Evolutionary conservation across 2,797 vertebrate species (phyloP), one percentile per base, ranked within the genome.

Genomic region (Sebastes jordani): DNA sequence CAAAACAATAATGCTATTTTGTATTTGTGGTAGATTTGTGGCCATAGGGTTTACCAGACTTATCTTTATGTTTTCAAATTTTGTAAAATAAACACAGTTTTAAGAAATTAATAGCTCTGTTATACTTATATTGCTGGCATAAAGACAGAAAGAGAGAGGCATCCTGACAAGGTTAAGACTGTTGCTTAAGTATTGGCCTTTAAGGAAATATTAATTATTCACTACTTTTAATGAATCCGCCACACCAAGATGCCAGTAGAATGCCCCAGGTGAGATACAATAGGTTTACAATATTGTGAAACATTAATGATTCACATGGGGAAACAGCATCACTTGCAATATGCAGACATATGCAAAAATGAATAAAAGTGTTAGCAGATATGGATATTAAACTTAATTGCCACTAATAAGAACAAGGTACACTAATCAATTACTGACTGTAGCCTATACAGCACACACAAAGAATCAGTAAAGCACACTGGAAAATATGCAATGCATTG

Each of bases 121-220:
- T 22, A 20, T 6, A 49, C 2, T 55, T 23, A 55, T 38, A 58
- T 27, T 7, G 10, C 42, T 77, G 56, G 25, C 13, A 71, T 11
- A 22, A 23, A 74, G 3, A 75, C 22, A 56, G 6, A 27, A 18
- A 34, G 3, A 71, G n/a, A 71, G 23, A 9, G 10, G 62, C 61
- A 70, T 74, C 46, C 25, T 68, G 22, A 22, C 20, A 42, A 60
- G 55, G n/a, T 54, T 36, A 56, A 52, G 14, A 54, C 36, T 60
- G 14, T 18, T 46, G 14, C 49, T 56, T n/a, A 62, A 55, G 62
- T 49, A 30, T 63, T 84, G 38, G 38, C 69, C 70, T 81, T 79
- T 74, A 55, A 82, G 54, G 4, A 63, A 69, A 59, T 74, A 82
- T 79, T 6, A 76, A 66, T 84, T 79, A 72, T 88, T 84, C 64